Percentiles rank a stretch among this genome's conserved stretches.
phyloP scores from a whole-genome alignment of 2,888 invertebrate genomes.

The Lissocephala sabroskyi region DNA sequence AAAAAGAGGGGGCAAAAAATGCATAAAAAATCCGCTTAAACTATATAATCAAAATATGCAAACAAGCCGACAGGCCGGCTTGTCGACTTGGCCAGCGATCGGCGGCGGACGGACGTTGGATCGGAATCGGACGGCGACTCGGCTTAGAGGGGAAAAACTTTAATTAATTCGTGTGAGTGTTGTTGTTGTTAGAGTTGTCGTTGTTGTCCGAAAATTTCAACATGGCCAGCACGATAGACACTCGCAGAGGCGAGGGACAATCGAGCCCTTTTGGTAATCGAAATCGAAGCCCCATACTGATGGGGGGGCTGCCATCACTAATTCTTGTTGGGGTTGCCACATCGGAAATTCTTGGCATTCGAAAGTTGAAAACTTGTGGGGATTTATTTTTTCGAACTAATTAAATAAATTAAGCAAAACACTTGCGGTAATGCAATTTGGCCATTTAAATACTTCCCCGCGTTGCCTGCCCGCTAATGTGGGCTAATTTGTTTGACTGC shows the following conservation, averaged over 20 bases:
- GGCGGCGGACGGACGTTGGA: too few relatives aligned
- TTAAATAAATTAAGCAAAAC: conserved; percentile 38
- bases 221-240: too few relatives aligned
- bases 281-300: neutral
- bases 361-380: too few relatives aligned
- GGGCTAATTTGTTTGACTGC: conserved; percentile 44
- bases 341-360: conserved; percentile 40
- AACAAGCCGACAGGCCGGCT: conserved; percentile 56
- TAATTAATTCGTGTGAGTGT: conserved; percentile 54
- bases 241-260: too few relatives aligned
- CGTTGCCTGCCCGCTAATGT: conserved; percentile 23
- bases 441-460: conserved; percentile 15
- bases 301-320: too few relatives aligned
- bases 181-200: conserved; percentile 18
- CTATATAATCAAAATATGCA: conserved; percentile 55
- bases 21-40: neutral
- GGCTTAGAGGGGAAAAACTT: conserved; percentile 48
- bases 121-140: too few relatives aligned
- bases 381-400: conserved; percentile 33
- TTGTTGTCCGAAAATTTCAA: too few relatives aligned
- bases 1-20: conserved; percentile 6
- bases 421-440: too few relatives aligned
- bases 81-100: too few relatives aligned
- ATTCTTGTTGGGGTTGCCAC: conserved; percentile 25
- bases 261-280: neutral